Base-by-base conservation (phyloP, 2,797 vertebrate genomes). In the Sarcophilus harrisii region DNA sequence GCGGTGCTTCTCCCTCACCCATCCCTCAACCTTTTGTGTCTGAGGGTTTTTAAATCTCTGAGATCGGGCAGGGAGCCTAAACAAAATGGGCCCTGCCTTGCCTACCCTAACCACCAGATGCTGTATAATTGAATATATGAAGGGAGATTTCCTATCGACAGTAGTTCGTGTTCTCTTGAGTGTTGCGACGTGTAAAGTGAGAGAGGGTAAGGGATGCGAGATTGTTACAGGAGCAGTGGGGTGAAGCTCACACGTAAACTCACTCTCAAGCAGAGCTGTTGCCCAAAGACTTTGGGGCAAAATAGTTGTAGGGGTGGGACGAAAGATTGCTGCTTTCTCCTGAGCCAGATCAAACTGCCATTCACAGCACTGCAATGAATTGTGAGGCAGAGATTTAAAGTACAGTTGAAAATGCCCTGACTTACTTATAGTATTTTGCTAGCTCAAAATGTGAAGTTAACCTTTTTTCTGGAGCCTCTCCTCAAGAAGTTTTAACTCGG, bases 351-450 rank as follows among this genome's bases (percentile, higher is more conserved):
- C 54, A 54, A 2, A 2, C 24, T 73, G 38, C 62, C 38, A 38
- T 73, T 73, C 66, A 38, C 66, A 73, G 32, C 66, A 21, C 5
- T 66, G 94, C 91, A 57, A 91, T n/a, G 54, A 91, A 45, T 90
- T 0, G 49, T 38, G 55, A 92, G 30, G 10, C 27, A 94, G 49
- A 49, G 45, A 3, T 94, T 95, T 93, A 87, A 97, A 96, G 93
- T 91, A 32, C 3, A 58, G 49, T 96, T 10, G 89, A 60, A 94
- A 94, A 28, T 91, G 3, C 29, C 92, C 4, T 57, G 55, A 6
- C 95, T 96, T 94, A 87, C 55, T 92, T 12, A n/a, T 60, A 24
- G 62, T 10, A 93, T 60, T 4, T 93, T 97, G 91, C 57, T 9
- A 95, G 96, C 21, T 73, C 1, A 3, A 90, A 89, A 93, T 57